Percentiles rank a stretch among this genome's conserved stretches.
phyloP scores from a whole-genome alignment of 2,113 vertebrate genomes.

The Pan troglodytes region DNA sequence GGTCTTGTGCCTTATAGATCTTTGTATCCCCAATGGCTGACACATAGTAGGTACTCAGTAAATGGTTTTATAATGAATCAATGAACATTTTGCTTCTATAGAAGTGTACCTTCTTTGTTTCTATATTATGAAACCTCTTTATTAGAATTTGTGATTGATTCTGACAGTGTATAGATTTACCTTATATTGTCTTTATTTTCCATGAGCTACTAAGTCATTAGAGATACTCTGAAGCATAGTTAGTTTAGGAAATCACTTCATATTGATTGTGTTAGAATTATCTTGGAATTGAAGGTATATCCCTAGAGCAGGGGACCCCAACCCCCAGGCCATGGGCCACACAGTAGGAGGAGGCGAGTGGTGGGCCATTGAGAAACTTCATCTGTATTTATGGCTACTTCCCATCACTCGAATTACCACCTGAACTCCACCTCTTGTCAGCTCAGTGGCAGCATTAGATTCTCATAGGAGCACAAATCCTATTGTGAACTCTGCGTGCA shows the following conservation, averaged over 20 bases:
- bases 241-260: neutral
- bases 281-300: neutral
- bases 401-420: no score
- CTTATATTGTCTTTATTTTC: neutral
- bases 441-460: no score
- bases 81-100: slow-evolving; percentile 20
- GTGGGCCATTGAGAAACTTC: no score
- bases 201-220: neutral
- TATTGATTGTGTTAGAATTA: neutral
- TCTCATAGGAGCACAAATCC: no score
- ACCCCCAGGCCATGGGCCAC: no score
- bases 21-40: neutral
- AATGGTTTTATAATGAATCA: neutral
- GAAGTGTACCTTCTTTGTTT: slow-evolving; percentile 42
- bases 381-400: no score
- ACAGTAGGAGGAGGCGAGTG: no score
- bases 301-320: neutral
- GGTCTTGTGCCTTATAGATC: slow-evolving; percentile 10
- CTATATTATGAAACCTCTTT: slow-evolving; percentile 29
- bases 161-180: neutral
- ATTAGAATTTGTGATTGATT: neutral
- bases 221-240: neutral
- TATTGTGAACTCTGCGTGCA: no score
- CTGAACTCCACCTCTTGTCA: no score
- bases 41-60: neutral